Evolutionary conservation across 2,113 vertebrate genomes (phyloP).

Genomic region (Tautogolabrus adspersus): DNA sequence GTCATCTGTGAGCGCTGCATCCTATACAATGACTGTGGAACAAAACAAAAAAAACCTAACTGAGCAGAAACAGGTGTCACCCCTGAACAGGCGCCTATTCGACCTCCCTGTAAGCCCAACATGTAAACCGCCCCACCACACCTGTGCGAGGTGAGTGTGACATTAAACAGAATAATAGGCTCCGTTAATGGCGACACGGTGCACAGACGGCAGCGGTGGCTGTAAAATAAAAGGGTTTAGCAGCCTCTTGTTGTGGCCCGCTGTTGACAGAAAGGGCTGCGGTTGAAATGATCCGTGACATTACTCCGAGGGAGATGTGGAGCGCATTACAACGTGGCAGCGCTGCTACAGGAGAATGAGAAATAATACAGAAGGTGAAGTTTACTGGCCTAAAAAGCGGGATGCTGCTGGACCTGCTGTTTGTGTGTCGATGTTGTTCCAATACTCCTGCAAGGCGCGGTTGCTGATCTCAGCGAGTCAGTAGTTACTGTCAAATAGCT

Average conservation of each 20-base stretch:
- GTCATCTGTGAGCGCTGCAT: conserved; percentile 20
- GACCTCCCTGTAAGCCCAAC: conserved; percentile 38
- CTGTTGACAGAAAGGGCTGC: conserved; percentile 32
- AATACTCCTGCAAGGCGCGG: background rate
- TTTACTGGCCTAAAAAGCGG: conserved; percentile 24
- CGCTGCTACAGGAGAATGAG: conserved; percentile 25
- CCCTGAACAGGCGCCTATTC: conserved; percentile 26
- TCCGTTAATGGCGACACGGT: conserved; percentile 32
- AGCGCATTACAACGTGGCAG: conserved; percentile 39
- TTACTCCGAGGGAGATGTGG: conserved; percentile 9
- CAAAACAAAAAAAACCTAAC: background rate
- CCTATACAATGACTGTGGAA: background rate
- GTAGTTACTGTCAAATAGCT: background rate
- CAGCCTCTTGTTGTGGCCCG: conserved; percentile 44
- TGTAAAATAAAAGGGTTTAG: conserved; percentile 58
- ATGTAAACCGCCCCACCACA: conserved; percentile 1
- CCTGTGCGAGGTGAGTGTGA: conserved; percentile 30
- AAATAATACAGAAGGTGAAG: conserved; percentile 18
- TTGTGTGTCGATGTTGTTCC: background rate
- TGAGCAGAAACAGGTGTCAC: conserved; percentile 66
- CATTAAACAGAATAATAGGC: conserved; percentile 57
- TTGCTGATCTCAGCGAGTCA: background rate
- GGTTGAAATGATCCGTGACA: conserved; percentile 51
- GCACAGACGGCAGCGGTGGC: conserved; percentile 13
- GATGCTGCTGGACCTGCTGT: background rate